These are phyloP conservation scores for Drosophila histrio DNA, from an alignment of 2,888 invertebrate species.

Conservation along the genomic window DNA sequence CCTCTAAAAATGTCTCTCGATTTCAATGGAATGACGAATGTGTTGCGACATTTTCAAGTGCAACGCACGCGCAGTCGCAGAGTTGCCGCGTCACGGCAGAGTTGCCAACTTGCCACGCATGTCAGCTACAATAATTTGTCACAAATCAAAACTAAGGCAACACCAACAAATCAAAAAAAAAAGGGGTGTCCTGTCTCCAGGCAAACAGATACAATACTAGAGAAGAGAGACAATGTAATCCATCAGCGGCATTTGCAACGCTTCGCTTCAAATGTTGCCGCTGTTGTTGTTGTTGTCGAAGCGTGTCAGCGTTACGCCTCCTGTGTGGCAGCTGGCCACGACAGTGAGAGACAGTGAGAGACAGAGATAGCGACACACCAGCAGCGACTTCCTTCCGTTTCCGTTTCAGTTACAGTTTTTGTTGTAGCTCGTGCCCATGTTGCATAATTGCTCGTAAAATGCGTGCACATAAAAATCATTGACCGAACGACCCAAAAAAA, in stretches of 20 bases:
- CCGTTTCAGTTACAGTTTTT: neutral
- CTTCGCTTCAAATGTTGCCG: slow-evolving; percentile 53
- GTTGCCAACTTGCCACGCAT: slow-evolving; percentile 42
- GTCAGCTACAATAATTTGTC: slow-evolving; percentile 72
- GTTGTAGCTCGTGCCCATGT: slow-evolving; percentile 20
- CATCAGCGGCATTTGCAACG: slow-evolving; percentile 73
- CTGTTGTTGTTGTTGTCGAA: slow-evolving; percentile 60
- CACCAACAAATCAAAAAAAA: slow-evolving; percentile 3
- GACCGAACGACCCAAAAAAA: slow-evolving; percentile 49
- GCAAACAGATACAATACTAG: neutral
- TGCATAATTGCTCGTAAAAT: slow-evolving; percentile 70
- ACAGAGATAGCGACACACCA: neutral
- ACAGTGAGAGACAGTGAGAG: neutral
- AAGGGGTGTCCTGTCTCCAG: slow-evolving; percentile 64
- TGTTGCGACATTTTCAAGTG: slow-evolving; percentile 79
- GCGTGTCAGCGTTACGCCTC: slow-evolving; percentile 74
- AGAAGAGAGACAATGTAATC: slow-evolving; percentile 50
- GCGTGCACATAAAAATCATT: slow-evolving; percentile 70
- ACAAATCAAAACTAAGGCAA: slow-evolving; percentile 74
- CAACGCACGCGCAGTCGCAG: slow-evolving; percentile 25
- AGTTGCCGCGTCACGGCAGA: slow-evolving; percentile 17
- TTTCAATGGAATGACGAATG: slow-evolving; percentile 66
- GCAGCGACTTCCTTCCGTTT: slow-evolving; percentile 7
- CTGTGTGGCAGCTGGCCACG: slow-evolving; percentile 49
- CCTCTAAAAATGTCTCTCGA: slow-evolving; percentile 29